A percentile compares a stretch with the other conserved stretches of the same genome.
Evolutionary conservation across 1,140 invertebrate genomes (phyloP).

Genomic region (Pemphigus obesinymphae): DNA sequence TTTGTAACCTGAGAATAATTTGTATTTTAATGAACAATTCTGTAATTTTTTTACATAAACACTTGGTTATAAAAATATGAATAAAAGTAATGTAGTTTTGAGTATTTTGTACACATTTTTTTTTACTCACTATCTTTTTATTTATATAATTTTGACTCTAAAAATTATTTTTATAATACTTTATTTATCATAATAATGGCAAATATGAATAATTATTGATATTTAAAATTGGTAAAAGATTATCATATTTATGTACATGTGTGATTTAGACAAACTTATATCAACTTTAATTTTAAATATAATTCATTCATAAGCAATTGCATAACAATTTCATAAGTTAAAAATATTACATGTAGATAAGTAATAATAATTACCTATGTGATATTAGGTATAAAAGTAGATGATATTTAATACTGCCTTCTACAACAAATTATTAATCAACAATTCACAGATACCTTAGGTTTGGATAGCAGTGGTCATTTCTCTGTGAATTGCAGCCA

Average conservation of each 20-base stretch:
- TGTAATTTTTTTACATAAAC: too few relatives aligned
- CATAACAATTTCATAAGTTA: neutral
- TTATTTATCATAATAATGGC: too few relatives aligned
- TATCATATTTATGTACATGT: neutral
- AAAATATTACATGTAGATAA: neutral
- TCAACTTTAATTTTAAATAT: neutral
- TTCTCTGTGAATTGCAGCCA: slow-evolving; percentile 78
- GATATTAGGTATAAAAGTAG: neutral
- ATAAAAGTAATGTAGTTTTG: too few relatives aligned
- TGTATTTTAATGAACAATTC: too few relatives aligned
- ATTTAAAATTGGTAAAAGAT: neutral
- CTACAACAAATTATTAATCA: neutral
- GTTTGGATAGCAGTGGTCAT: slow-evolving; percentile 72
- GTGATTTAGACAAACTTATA: neutral
- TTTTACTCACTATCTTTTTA: too few relatives aligned
- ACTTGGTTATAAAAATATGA: too few relatives aligned
- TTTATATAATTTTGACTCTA: too few relatives aligned
- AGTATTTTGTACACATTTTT: too few relatives aligned
- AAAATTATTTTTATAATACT: too few relatives aligned
- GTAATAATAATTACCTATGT: neutral
- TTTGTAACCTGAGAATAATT: too few relatives aligned
- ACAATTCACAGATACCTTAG: slow-evolving; percentile 47
- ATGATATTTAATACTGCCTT: neutral
- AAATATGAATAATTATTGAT: neutral
- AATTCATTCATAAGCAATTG: neutral